Evolutionary conservation across 2,888 invertebrate genomes (phyloP).

Genomic region (Orchesellides sinensis): DNA sequence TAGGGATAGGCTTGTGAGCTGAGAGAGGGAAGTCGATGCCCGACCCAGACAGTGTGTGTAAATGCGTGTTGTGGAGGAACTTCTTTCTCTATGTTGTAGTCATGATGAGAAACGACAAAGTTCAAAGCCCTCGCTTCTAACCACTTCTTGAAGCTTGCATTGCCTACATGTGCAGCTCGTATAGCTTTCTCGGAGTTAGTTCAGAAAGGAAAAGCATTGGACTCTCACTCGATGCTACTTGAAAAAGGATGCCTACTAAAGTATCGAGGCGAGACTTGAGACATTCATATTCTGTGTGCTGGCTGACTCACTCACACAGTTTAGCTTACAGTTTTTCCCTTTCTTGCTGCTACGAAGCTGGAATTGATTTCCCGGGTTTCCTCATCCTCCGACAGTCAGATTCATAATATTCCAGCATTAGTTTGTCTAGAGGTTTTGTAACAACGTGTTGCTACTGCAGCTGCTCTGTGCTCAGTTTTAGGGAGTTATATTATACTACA

Average conservation of each 20-base stretch:
- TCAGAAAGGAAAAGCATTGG: neutral
- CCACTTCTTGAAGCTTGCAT: neutral
- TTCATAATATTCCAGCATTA: conserved; percentile 29
- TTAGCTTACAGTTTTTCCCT: neutral
- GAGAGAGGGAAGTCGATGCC: conserved; percentile 66
- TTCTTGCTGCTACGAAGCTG: conserved; percentile 2
- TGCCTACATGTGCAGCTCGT: conserved; percentile 4
- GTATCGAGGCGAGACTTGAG: neutral
- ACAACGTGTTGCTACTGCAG: conserved; percentile 31
- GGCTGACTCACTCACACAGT: conserved; percentile 19
- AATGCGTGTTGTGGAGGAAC: conserved; percentile 1
- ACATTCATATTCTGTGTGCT: neutral
- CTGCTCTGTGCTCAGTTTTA: neutral
- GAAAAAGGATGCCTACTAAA: neutral
- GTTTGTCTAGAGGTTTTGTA: conserved; percentile 13
- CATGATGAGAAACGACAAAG: conserved; percentile 50
- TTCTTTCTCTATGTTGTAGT: neutral
- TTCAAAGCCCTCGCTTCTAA: conserved; percentile 68
- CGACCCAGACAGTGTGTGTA: conserved; percentile 65
- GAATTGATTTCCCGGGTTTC: conserved; percentile 59
- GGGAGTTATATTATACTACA: neutral
- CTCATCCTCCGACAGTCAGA: conserved; percentile 26
- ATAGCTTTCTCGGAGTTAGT: neutral
- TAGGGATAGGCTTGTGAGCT: conserved; percentile 39
- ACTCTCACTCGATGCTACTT: neutral